Conservation (phyloP, 2,113 vertebrate genomes). For the Mormoops blainvillei region DNA sequence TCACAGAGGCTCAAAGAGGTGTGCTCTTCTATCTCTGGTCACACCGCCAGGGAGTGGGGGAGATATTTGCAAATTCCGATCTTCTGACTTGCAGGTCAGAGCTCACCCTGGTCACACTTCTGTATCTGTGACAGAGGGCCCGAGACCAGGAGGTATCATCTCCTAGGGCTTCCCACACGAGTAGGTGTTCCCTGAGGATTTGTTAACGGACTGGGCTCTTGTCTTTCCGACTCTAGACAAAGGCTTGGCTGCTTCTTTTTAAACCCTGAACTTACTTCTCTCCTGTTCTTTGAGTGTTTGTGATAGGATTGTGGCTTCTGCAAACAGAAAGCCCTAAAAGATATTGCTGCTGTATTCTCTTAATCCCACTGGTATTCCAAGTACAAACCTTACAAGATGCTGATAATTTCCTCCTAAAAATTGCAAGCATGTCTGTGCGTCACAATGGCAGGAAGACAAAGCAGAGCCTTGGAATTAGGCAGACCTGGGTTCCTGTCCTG, state of each 20-base stretch:
- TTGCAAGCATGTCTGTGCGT: neutral
- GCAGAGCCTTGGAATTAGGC: neutral
- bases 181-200: neutral
- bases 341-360: neutral
- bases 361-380: conserved; percentile 20
- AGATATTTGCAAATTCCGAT: neutral
- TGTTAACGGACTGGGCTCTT: neutral
- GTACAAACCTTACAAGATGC: neutral
- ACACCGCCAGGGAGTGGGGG: neutral
- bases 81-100: neutral
- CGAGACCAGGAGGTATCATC: neutral
- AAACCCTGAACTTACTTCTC: conserved; percentile 1
- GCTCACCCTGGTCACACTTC: neutral
- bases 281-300: conserved; percentile 19
- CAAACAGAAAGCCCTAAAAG: conserved; percentile 8
- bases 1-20: neutral
- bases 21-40: neutral
- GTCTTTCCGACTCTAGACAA: neutral
- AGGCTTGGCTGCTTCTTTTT: neutral
- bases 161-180: neutral
- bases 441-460: neutral
- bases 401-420: conserved; percentile 17
- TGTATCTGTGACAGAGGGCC: neutral
- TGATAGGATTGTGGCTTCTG: neutral
- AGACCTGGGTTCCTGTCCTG: neutral